phyloP scores from a whole-genome alignment of 2,113 vertebrate species.

The Cyphotilapia sp. region DNA sequence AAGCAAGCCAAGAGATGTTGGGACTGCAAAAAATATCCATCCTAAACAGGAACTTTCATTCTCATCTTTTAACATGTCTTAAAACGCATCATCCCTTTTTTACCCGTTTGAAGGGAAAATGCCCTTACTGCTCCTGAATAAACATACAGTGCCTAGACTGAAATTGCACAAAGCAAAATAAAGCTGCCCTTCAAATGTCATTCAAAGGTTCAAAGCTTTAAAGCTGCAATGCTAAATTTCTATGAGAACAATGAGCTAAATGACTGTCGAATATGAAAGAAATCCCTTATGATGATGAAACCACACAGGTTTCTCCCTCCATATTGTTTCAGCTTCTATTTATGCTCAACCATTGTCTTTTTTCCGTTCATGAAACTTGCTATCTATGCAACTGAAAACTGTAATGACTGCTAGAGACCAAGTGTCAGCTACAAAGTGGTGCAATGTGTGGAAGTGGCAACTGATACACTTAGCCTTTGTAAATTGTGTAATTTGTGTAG shows the following conservation, averaged over 20 bases:
- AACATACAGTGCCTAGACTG: neutral
- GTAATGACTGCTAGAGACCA: neutral
- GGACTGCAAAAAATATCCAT: neutral
- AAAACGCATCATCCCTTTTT: neutral
- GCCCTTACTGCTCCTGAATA: neutral
- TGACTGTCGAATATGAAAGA: neutral
- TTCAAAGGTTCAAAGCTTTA: neutral
- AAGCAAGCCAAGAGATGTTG: neutral
- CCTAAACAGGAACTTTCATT: neutral
- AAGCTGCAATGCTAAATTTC: neutral
- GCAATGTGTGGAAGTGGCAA: neutral
- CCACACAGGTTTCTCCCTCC: neutral
- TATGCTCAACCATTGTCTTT: neutral
- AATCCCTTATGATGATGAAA: neutral
- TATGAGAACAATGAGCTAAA: neutral
- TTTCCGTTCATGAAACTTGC: neutral
- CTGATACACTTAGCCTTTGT: neutral
- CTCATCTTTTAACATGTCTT: neutral
- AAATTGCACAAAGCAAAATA: neutral
- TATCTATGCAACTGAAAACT: neutral
- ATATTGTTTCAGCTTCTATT: neutral
- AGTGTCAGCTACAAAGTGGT: neutral
- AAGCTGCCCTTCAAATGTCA: neutral
- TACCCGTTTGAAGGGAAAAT: neutral
- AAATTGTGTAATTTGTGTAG: neutral